phyloP scores from a whole-genome alignment of 2,113 vertebrate species.

The Thamnaconus septentrionalis region DNA sequence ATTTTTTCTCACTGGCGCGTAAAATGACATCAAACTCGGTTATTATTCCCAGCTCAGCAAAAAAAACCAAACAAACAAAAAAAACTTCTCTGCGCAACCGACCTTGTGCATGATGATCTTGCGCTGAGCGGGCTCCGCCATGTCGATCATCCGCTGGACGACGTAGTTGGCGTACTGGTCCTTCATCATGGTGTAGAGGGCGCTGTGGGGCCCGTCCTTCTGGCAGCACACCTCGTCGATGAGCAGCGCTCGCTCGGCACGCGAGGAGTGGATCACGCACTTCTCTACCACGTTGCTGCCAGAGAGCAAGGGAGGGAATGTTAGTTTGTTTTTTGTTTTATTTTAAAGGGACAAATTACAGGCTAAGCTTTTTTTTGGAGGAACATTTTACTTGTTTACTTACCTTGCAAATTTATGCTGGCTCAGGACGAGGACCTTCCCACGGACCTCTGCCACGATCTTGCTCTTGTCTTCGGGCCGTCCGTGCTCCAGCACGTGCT shows the following conservation, averaged over 20 bases:
- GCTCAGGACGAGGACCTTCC: slow-evolving; percentile 94
- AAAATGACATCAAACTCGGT: too few species aligned
- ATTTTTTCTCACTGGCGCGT: too few species aligned
- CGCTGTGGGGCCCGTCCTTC: slow-evolving; percentile 97
- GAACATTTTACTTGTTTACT: slow-evolving; percentile 1
- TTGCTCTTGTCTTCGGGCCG: slow-evolving; percentile 98
- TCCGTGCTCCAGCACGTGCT: slow-evolving; percentile 97
- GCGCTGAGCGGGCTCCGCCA: slow-evolving; percentile 95
- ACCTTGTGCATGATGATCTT: slow-evolving; percentile 99
- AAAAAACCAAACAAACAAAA: not conserved
- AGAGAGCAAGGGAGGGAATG: not conserved
- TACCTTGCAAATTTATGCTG: slow-evolving; percentile 99
- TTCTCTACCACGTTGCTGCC: slow-evolving; percentile 96
- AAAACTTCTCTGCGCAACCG: not conserved
- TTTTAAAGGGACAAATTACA: too few species aligned
- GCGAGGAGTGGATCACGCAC: slow-evolving; percentile 95
- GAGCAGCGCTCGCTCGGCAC: slow-evolving; percentile 92
- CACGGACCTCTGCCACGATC: slow-evolving; percentile 95
- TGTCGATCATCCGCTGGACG: slow-evolving; percentile 98
- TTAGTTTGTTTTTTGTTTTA: too few species aligned
- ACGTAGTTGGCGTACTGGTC: slow-evolving; percentile 99
- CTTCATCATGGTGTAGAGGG: slow-evolving; percentile 99
- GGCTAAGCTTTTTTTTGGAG: too few species aligned
- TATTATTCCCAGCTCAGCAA: too few species aligned
- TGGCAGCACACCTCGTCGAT: slow-evolving; percentile 98